phyloP scores from a whole-genome alignment of 2,113 vertebrate genomes.

The Oreotragus oreotragus region DNA sequence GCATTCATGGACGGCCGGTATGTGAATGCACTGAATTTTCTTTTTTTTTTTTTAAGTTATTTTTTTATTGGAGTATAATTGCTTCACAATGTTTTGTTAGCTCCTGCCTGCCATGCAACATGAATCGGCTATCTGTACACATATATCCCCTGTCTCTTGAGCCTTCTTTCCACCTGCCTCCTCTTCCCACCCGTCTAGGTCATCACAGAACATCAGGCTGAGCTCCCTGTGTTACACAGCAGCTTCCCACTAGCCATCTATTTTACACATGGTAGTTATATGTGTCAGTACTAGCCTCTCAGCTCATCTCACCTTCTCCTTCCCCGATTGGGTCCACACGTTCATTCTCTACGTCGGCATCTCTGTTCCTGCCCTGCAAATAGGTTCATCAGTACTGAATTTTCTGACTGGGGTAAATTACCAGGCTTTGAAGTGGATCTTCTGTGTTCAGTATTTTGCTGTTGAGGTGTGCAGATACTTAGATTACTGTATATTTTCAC shows the following conservation, averaged over 20 bases:
- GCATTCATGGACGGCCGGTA: constrained; percentile 95
- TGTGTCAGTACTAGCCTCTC: neutral
- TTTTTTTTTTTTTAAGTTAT: neutral
- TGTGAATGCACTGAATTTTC: constrained; percentile 55
- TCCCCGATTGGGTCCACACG: neutral
- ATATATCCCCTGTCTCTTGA: neutral
- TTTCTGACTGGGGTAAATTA: neutral
- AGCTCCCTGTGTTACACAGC: neutral
- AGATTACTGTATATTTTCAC: neutral
- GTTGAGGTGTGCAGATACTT: neutral
- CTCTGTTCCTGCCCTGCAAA: neutral
- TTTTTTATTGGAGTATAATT: neutral
- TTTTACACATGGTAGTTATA: neutral
- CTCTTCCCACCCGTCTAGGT: neutral
- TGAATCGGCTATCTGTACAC: neutral
- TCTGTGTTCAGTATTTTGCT: neutral
- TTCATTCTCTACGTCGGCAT: neutral
- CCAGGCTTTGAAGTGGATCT: neutral
- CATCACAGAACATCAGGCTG: neutral
- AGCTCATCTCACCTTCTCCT: neutral
- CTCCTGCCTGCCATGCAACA: neutral
- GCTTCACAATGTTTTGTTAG: neutral
- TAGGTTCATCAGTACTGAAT: neutral
- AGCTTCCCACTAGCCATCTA: neutral
- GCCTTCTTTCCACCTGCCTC: neutral